phyloP scores from a whole-genome alignment of 92 coral and sea anemone genomes.

The Zoanthus sociatus region DNA sequence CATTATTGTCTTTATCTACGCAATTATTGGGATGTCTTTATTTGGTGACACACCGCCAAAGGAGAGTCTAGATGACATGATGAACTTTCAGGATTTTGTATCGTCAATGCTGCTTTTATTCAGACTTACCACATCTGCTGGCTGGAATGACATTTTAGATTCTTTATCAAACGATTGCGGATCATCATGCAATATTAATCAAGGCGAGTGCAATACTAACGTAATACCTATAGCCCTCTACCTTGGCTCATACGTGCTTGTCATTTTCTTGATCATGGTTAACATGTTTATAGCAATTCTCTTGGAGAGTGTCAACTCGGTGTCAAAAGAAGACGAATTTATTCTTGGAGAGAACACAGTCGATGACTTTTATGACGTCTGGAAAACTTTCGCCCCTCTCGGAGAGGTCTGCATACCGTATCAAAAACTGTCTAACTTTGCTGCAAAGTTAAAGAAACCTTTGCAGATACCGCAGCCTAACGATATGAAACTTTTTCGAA shows the following conservation, averaged over 20 bases:
- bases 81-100: constrained; percentile 85
- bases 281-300: constrained; percentile 97
- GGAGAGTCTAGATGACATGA: constrained; percentile 82
- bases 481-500: constrained; percentile 66
- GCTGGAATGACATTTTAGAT: constrained; percentile 92
- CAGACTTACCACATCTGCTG: constrained; percentile 88
- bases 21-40: constrained; percentile 95
- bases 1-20: constrained; percentile 88
- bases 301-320: constrained; percentile 89
- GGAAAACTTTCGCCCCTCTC: constrained; percentile 80
- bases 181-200: constrained; percentile 30
- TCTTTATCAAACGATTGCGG: constrained; percentile 83
- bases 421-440: constrained; percentile 74
- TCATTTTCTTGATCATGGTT: constrained; percentile 83
- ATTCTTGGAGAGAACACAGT: constrained; percentile 81
- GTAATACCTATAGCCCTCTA: constrained; percentile 57
- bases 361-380: constrained; percentile 80
- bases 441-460: constrained; percentile 81
- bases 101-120: constrained; percentile 87
- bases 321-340: constrained; percentile 87
- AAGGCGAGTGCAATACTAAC: constrained; percentile 71
- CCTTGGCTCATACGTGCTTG: constrained; percentile 76
- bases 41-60: constrained; percentile 83
- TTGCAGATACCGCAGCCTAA: constrained; percentile 82
- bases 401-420: constrained; percentile 84